Conservation (phyloP, 1,140 invertebrate genomes). For the Danaus plexippus region DNA sequence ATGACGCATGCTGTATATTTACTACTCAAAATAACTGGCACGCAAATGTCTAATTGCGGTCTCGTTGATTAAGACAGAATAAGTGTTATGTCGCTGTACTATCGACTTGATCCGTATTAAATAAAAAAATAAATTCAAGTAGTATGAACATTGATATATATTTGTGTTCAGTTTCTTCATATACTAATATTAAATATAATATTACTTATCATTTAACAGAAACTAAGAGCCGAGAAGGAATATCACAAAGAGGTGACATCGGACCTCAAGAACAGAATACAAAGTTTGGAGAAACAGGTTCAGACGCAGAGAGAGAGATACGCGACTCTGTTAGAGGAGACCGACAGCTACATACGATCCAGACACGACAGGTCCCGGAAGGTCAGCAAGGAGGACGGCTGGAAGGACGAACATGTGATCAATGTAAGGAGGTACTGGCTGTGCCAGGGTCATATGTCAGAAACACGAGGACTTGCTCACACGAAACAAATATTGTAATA, state of each 20-base stretch:
- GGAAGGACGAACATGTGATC: conserved; percentile 37
- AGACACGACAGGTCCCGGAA: conserved; percentile 52
- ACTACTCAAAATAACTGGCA: no score
- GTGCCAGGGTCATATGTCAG: no score
- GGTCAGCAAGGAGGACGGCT: conserved; percentile 43
- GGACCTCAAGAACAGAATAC: conserved; percentile 70
- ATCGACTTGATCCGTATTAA: not conserved
- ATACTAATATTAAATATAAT: no score
- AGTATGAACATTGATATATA: not conserved
- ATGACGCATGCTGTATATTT: no score
- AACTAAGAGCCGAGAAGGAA: conserved; percentile 73
- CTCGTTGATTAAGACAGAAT: no score
- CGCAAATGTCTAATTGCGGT: no score
- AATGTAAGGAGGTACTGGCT: conserved; percentile 28
- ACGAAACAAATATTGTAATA: no score
- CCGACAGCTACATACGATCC: conserved; percentile 83
- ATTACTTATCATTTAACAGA: conserved; percentile 31
- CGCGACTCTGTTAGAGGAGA: conserved; percentile 82
- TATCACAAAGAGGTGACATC: conserved; percentile 74
- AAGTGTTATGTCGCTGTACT: no score
- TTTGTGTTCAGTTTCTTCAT: no score
- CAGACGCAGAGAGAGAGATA: conserved; percentile 85
- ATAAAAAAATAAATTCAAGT: conserved; percentile 1
- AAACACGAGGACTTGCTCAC: no score
- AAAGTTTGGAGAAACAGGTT: conserved; percentile 82